These are phyloP conservation scores for Berghia stephanieae DNA, from an alignment of 1,140 invertebrate genomes.

Conservation along the genomic window DNA sequence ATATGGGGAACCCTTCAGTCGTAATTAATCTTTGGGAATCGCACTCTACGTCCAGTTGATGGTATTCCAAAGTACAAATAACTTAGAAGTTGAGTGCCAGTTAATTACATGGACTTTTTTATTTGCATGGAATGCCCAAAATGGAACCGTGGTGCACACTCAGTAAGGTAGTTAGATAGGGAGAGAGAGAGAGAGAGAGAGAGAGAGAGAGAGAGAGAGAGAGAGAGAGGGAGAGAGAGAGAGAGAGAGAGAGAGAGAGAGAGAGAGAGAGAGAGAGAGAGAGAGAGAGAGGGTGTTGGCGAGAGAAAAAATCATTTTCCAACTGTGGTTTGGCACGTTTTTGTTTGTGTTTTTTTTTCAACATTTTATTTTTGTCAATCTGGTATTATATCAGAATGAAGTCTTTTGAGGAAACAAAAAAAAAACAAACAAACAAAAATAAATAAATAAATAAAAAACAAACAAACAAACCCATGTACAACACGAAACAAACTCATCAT, in stretches of 20 bases:
- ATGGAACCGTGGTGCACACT: too few species aligned
- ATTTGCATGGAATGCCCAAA: too few species aligned
- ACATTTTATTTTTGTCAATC: background rate
- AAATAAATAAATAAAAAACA: background rate
- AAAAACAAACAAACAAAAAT: background rate
- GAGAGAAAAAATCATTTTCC: background rate
- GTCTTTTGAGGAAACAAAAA: background rate
- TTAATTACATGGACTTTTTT: too few species aligned
- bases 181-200: constrained; percentile 12
- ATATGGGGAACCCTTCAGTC: too few species aligned
- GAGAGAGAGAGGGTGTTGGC: background rate
- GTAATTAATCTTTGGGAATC: too few species aligned
- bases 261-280: constrained; percentile 42
- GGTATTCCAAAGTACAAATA: too few species aligned
- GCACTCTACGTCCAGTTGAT: too few species aligned
- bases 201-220: background rate
- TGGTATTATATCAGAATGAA: background rate
- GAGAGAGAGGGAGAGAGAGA: constrained; percentile 12
- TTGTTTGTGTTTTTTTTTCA: background rate
- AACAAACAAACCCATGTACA: too few species aligned
- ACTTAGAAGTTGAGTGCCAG: too few species aligned
- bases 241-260: constrained; percentile 26
- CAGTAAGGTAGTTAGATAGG: constrained; percentile 4
- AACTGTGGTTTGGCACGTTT: background rate
- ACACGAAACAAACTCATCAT: too few species aligned